Conservation (phyloP, 2,797 vertebrate species). For the Apodemus agrarius region DNA sequence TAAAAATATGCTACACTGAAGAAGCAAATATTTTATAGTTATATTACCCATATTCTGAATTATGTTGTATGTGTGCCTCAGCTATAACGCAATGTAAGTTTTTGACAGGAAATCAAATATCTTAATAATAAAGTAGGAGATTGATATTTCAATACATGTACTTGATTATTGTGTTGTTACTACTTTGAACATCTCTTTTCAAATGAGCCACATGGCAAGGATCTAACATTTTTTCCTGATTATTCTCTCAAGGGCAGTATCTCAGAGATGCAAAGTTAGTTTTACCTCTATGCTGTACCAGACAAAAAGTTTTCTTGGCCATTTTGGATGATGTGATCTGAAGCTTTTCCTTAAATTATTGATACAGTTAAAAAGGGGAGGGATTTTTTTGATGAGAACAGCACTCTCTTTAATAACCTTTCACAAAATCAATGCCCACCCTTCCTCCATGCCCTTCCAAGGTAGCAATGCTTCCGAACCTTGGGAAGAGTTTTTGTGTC, state of each 20-base stretch:
- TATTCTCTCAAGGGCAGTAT: slow-evolving; percentile 75
- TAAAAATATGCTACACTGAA: slow-evolving; percentile 46
- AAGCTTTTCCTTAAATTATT: slow-evolving; percentile 87
- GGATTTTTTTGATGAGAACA: slow-evolving; percentile 83
- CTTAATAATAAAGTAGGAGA: slow-evolving; percentile 20
- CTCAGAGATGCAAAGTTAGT: slow-evolving; percentile 75
- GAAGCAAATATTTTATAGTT: slow-evolving; percentile 49
- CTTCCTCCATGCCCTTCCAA: slow-evolving; percentile 79
- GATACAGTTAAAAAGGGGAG: slow-evolving; percentile 83
- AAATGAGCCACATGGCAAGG: slow-evolving; percentile 26
- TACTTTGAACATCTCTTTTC: slow-evolving; percentile 56
- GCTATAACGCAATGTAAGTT: slow-evolving; percentile 13
- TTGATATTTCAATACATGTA: background rate
- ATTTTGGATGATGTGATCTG: slow-evolving; percentile 85
- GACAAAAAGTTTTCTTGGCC: slow-evolving; percentile 77
- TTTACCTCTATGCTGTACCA: slow-evolving; percentile 68
- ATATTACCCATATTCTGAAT: slow-evolving; percentile 31
- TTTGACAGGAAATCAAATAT: slow-evolving; percentile 51
- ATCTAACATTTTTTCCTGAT: slow-evolving; percentile 44
- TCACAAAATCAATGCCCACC: slow-evolving; percentile 87
- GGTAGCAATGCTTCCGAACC: slow-evolving; percentile 76
- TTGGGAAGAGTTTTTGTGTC: slow-evolving; percentile 74
- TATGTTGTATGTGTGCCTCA: slow-evolving; percentile 13
- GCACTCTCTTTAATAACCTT: slow-evolving; percentile 86
- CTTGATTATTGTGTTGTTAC: background rate